Base-by-base conservation (phyloP, 1,140 invertebrate species). In the Pseudomyrmex sp. region DNA sequence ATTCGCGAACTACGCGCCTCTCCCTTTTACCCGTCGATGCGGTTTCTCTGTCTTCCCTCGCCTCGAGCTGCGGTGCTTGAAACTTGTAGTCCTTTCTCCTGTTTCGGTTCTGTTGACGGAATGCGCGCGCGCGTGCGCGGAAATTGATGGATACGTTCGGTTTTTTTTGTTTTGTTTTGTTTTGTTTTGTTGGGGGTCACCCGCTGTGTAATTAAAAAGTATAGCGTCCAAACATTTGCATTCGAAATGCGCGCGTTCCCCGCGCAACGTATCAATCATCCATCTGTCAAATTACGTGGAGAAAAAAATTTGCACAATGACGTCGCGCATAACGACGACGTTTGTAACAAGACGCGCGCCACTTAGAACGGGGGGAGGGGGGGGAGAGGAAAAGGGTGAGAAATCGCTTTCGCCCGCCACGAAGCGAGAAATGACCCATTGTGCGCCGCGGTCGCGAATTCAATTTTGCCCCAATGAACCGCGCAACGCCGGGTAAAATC, bases 391-490 rank as follows among this genome's bases (percentile, higher is more conserved):
- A 35, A 35, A 35, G 35, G 35, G 35, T 0, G 68, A 54, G 63
- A 79, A 87, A 87, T 75, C 63, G 66, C 10, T 76, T 70, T 52
- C 23, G 35, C 20, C 8, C 2, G 62, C 63, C 26, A 50, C n/a
- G 35, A 23, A 46, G 52, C 76, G 54, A 79, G 52, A 76, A 76
- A 76, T 76, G 20, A 70, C 50, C 63, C 44, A 70, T 70, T 70
- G 76, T 79, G 48, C 10, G 8, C 13, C 23, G 62, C 35, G 20
- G 66, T 50, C 4, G 80, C 46, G 58, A 61, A 75, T 59, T 66
- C 82, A 80, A 80, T 84, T 88, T 84, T 84, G 75, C 59, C 79
- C 85, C 85, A 83, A 87, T 84, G 58, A 88, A 80, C 46, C 73
- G 74, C 26, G 58, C 44, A 69, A 54, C 65, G 70, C 75, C 35